These are phyloP conservation scores for Helicorthomorpha holstii DNA, from an alignment of 1,140 invertebrate genomes.

Conservation along the genomic window DNA sequence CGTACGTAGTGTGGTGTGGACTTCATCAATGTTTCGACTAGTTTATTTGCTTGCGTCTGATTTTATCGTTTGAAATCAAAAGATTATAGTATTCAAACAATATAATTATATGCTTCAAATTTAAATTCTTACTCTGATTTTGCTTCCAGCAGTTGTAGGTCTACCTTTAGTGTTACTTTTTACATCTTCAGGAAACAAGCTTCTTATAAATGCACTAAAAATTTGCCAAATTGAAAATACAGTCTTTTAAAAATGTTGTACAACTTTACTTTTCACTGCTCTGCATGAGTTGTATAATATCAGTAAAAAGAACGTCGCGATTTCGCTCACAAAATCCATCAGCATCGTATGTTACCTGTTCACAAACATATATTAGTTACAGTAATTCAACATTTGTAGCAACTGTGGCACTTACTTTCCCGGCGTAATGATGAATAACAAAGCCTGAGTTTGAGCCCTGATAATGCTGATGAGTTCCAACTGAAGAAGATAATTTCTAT, in stretches of 20 bases:
- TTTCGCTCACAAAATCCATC: constrained; percentile 62
- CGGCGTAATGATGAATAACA: constrained; percentile 53
- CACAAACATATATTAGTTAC: not conserved
- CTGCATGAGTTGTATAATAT: constrained; percentile 56
- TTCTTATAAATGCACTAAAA: constrained; percentile 39
- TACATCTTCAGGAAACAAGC: constrained; percentile 43
- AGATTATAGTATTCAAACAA: no score
- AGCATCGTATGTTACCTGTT: constrained; percentile 42
- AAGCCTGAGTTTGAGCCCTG: constrained; percentile 40
- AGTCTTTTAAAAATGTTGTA: constrained; percentile 37
- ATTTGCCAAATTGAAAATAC: not conserved
- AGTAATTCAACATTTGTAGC: not conserved
- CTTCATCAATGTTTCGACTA: constrained; percentile 50
- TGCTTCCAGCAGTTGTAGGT: constrained; percentile 51
- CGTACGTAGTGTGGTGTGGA: constrained; percentile 56
- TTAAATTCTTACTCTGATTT: constrained; percentile 38
- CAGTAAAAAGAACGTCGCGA: constrained; percentile 50
- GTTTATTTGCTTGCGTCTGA: constrained; percentile 47
- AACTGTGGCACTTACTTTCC: constrained; percentile 25
- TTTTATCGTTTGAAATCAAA: no score
- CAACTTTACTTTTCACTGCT: constrained; percentile 42
- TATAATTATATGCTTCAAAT: not conserved
- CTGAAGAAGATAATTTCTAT: constrained; percentile 38
- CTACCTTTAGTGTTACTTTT: constrained; percentile 35
- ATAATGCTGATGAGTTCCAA: constrained; percentile 41